Base-by-base conservation (phyloP, 1,140 invertebrate genomes). In the Drosophila athabasca region DNA sequence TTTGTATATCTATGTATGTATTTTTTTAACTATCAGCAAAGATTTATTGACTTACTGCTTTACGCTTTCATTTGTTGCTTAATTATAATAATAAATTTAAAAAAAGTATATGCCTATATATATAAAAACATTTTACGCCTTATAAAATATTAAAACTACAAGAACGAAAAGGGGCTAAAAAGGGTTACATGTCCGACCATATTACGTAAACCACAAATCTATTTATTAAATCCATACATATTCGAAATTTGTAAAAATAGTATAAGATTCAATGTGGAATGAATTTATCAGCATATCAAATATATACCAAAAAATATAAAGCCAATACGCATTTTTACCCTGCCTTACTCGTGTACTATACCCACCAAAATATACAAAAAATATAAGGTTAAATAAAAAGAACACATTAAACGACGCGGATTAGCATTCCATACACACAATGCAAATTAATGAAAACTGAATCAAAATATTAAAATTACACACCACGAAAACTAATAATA, bases 1-100 rank as follows among this genome's bases (percentile, higher is more conserved):
- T 61, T 46, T 39, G 62, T 69, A 24, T 49, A 66, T 54, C 45
- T 51, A 75, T 35, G 17, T 19, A 19, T 19, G 17, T 19, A 65
- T 43, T 61, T 54, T 43, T 75, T 53, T 44, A 54, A 52, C 41
- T 54, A 72, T 44, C 29, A 57, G 72, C 64, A 84, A 79, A 76
- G 75, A 65, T 79, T 76, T 72, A 72, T 76, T 72, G 69, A 84
- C 68, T 85, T 66, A 84, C 84, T 84, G 80, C 79, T 84, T 78
- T 79, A 75, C 71, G 76, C 80, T 84, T 84, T 58, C 71, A 77
- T 85, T 85, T 85, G 81, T 85, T 85, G 80, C 76, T 85, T 85
- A 85, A 79, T 85, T 85, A 84, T 85, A 85, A 84, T 31, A 26
- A 50, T 64, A 69, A 57, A 62, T 75, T 64, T 77, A 67, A 62